Evolutionary conservation across 2,888 invertebrate genomes (phyloP), one percentile per base, ranked within the genome.

Genomic region (Ophion costatus): DNA sequence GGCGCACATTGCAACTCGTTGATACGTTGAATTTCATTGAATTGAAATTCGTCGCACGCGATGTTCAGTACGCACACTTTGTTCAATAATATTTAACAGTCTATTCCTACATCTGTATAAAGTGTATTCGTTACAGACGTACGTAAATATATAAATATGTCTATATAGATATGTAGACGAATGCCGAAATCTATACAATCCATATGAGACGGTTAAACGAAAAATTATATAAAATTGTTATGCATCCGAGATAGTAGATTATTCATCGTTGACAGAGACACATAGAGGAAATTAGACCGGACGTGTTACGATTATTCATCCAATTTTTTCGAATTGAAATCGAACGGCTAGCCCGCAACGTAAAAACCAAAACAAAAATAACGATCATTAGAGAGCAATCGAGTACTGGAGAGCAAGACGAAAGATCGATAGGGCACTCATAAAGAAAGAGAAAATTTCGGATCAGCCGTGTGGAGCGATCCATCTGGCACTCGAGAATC

Each of bases 191-290:
- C 33, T 67, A 74, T 69, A 74, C n/a, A 56, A 51, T 57, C 45
- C 51, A 45, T 20, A 76, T 57, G 70, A 75, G 70, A 78, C 4
- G 33, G 20, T 45, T 67, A 38, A 51, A 61, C 56, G 56, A 73
- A 17, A 82, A 73, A 73, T 79, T 82, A 67, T 82, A 85, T 64
- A 73, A 57, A 67, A 76, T 76, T 82, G 85, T 85, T 82, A 80
- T 74, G 67, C 66, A 73, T 66, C 6, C 38, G 22, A 78, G 75
- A 69, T 45, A 45, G 45, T 73, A 6, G 51, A 82, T 76, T 80
- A 80, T 82, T 67, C 11, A 67, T 80, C 71, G 66, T 80, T 80
- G 80, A 82, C 24, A 45, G n/a, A 80, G 42, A 57, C 42, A 71
- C 33, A 38, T 38, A 63, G 63, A 51, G 20, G 24, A 22, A 74